Evolutionary conservation across 2,113 vertebrate genomes (phyloP).

Genomic region (Stigmatopora nigra): DNA sequence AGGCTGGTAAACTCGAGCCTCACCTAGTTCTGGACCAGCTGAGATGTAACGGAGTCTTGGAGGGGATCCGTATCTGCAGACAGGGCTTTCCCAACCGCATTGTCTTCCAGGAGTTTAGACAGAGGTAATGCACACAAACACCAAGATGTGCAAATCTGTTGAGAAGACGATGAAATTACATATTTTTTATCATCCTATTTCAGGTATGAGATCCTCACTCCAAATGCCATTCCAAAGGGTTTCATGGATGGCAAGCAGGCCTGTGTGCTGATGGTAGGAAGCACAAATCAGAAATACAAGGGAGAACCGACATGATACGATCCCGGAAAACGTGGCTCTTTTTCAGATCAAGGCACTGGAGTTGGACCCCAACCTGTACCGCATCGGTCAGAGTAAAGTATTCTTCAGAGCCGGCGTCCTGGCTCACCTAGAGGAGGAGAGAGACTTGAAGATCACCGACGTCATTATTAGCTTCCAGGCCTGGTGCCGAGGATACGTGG

Average conservation of each 20-base stretch:
- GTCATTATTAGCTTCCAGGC: conserved; percentile 98
- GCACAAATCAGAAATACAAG: neutral
- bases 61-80: conserved; percentile 95
- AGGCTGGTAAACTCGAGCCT: conserved; percentile 91
- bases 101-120: conserved; percentile 98
- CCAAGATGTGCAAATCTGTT: neutral
- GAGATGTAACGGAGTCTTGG: conserved; percentile 90
- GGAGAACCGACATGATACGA: neutral
- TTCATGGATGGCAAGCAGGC: conserved; percentile 99
- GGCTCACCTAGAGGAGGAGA: conserved; percentile 95
- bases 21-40: conserved; percentile 93
- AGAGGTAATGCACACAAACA: conserved; percentile 61
- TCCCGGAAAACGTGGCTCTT: neutral
- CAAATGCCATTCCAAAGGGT: conserved; percentile 93
- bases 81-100: conserved; percentile 96
- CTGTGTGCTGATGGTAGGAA: conserved; percentile 88
- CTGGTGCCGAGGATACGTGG: conserved; percentile 91
- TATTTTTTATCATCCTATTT: conserved; percentile 4
- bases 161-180: neutral
- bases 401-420: conserved; percentile 96
- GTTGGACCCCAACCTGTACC: conserved; percentile 88
- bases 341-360: conserved; percentile 89
- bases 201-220: conserved; percentile 96
- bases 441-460: conserved; percentile 96
- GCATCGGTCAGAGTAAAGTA: conserved; percentile 97